These are phyloP conservation scores for Danio tinwini DNA, from an alignment of 2,797 vertebrate genomes.

Conservation along the genomic window DNA sequence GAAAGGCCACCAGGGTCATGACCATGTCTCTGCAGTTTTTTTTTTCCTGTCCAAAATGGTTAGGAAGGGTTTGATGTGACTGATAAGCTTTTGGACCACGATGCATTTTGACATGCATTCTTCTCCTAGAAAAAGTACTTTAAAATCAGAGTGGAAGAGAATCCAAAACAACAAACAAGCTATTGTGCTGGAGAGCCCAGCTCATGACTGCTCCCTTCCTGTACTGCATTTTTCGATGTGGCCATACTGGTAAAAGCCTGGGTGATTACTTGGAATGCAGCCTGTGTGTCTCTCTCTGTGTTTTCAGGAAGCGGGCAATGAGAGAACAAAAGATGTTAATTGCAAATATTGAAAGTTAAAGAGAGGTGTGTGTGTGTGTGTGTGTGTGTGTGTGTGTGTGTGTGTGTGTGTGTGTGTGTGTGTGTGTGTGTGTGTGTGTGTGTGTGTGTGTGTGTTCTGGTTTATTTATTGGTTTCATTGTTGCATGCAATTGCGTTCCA, in stretches of 20 bases:
- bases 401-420: no score
- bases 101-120: slow-evolving; percentile 48
- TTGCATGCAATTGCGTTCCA: no score
- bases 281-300: slow-evolving; percentile 45
- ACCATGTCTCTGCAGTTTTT: slow-evolving; percentile 26
- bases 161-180: slow-evolving; percentile 74
- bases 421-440: no score
- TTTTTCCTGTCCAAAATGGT: slow-evolving; percentile 42
- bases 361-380: background rate
- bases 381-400: no score
- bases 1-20: slow-evolving; percentile 28
- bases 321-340: slow-evolving; percentile 53
- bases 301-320: slow-evolving; percentile 54
- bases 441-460: no score
- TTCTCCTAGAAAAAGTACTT: slow-evolving; percentile 40
- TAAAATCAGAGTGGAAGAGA: slow-evolving; percentile 38
- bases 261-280: slow-evolving; percentile 61
- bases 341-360: slow-evolving; percentile 27
- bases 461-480: no score
- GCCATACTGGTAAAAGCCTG: slow-evolving; percentile 45
- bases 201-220: slow-evolving; percentile 79
- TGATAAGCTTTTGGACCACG: slow-evolving; percentile 49
- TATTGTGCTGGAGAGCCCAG: slow-evolving; percentile 73
- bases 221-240: slow-evolving; percentile 49
- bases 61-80: slow-evolving; percentile 35